Base-by-base conservation (phyloP, 1,140 invertebrate species). In the Zaprionus africanus region DNA sequence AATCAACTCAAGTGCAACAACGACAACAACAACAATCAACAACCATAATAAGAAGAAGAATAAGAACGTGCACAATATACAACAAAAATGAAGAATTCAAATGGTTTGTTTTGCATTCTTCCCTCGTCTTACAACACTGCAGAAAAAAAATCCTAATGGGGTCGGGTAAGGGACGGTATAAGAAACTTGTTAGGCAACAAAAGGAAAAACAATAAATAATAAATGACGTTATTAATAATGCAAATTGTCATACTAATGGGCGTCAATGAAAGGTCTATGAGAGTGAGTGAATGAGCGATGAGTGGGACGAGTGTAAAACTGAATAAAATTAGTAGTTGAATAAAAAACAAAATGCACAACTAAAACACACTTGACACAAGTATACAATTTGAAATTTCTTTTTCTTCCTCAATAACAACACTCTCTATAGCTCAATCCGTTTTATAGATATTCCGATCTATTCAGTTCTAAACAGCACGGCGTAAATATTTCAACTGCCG, bases 1-100 rank as follows among this genome's bases (percentile, higher is more conserved):
- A 68, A 58, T 15, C 11, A 78, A 70, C 70, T 82, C 82, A 72
- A 79, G 43, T 81, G 77, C 82, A 81, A 85, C 84, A 82, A 82
- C 75, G 71, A 81, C 83, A 82, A 82, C 83, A 88, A 77, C 75
- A 76, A 90, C 90, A 51, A 22, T n/a, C 90, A 24, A 22, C 12
- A 51, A 24, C 3, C 31, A 34, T 11, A 24, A 13, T 51, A 51
- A 51, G 5, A 24, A 51, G 12, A 9, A 24, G 22, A 51, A 13
- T 1, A 51, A 13, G 11, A 51, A 51, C 46, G 90, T 91, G 90
- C 90, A 46, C 9, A 17, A 5, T 43, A n/a, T 43, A 43, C n/a
- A 43, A 17, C 7, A 7, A n/a, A 80, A 75, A 65, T 36, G 46
- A 72, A 72, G 28, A 74, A 56, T 65, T 49, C 13, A 22, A 62